Evolutionary conservation across 2,113 vertebrate species (phyloP).

Genomic region (Gopherus flavomarginatus): DNA sequence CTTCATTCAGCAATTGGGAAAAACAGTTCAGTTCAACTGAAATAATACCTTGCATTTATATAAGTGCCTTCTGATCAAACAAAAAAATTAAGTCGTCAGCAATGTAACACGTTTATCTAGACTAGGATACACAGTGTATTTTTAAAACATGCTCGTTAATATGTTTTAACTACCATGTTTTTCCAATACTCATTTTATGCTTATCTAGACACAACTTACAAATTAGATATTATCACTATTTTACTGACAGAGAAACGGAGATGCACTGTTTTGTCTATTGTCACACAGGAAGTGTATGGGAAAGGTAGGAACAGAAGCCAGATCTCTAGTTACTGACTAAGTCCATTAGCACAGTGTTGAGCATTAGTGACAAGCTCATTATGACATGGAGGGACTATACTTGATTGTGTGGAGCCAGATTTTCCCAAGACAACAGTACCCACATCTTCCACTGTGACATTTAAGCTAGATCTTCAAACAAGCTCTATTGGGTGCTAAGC

Average conservation of each 20-base stretch:
- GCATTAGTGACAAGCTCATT: neutral
- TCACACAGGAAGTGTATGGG: neutral
- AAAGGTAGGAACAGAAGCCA: neutral
- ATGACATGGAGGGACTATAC: neutral
- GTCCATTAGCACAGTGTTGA: neutral
- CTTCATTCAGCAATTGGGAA: neutral
- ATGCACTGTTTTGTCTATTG: neutral
- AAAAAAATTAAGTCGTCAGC: too few species aligned
- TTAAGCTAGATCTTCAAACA: accelerated
- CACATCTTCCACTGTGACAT: neutral
- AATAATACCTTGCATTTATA: neutral
- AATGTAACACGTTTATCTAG: neutral
- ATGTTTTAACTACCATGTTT: slow-evolving; percentile 22
- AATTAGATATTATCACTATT: neutral
- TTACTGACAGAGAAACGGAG: neutral
- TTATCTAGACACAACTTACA: neutral
- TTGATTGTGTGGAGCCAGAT: accelerated
- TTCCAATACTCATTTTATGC: neutral
- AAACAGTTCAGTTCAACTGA: neutral
- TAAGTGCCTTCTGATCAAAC: neutral
- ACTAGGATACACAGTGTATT: slow-evolving; percentile 17
- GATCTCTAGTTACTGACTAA: neutral
- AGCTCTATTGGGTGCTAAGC: neutral
- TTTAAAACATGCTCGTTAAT: neutral
- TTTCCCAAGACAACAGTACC: neutral